Conservation (phyloP, 2,797 vertebrate species). For the Emydoidea blandingii region DNA sequence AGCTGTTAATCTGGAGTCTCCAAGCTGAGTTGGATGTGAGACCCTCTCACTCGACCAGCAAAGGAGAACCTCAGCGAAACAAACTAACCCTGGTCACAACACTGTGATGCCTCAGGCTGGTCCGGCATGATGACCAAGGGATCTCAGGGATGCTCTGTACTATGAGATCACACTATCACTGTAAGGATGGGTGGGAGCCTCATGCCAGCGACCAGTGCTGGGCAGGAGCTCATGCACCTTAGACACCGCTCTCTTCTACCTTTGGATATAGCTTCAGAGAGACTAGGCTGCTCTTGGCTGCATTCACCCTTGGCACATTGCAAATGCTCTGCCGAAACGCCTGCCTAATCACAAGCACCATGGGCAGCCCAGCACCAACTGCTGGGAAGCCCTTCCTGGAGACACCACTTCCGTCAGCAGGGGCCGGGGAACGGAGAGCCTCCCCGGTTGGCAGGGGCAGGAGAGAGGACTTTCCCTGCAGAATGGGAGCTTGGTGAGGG, state of each 20-base stretch:
- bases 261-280: background rate
- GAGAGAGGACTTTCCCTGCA: constrained; percentile 56
- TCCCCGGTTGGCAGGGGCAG: background rate
- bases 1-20: background rate
- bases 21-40: background rate
- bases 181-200: background rate
- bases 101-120: background rate
- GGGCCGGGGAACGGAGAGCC: constrained; percentile 24
- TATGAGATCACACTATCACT: background rate
- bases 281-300: background rate
- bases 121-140: background rate
- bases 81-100: background rate
- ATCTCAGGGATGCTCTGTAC: background rate
- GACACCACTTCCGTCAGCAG: constrained; percentile 24
- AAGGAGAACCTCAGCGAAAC: background rate
- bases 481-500: background rate
- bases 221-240: background rate
- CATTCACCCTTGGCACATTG: background rate
- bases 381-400: constrained; percentile 46
- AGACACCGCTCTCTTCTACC: background rate
- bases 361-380: background rate
- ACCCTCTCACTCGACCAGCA: background rate
- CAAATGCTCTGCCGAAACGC: background rate
- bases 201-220: background rate
- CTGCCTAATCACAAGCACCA: background rate